Conservation (phyloP, 2,888 invertebrate species). For the Macaria notata region DNA sequence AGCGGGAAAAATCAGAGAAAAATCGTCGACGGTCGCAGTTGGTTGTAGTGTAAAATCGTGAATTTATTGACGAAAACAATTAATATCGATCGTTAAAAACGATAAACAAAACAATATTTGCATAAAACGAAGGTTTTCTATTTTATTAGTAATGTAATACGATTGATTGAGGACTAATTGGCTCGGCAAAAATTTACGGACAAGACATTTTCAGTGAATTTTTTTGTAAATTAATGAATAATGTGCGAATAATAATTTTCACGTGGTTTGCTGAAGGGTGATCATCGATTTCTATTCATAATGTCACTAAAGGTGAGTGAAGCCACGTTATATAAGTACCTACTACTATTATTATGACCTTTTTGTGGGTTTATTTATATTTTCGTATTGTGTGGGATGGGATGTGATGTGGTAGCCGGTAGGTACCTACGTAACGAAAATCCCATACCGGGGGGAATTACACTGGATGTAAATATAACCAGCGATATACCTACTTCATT, state of each 20-base stretch:
- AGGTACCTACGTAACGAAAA: no score
- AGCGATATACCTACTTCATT: no score
- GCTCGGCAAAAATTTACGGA: slow-evolving; percentile 1
- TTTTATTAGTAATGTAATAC: slow-evolving; percentile 2
- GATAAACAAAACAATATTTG: slow-evolving; percentile 10
- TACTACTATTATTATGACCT: slow-evolving; percentile 17
- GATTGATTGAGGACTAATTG: neutral
- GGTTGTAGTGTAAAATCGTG: slow-evolving; percentile 5
- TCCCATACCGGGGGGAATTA: no score
- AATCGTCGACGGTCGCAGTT: slow-evolving; percentile 15
- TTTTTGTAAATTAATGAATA: slow-evolving; percentile 45
- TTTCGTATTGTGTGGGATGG: slow-evolving; percentile 6
- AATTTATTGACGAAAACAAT: slow-evolving; percentile 12
- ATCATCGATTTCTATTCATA: slow-evolving; percentile 48
- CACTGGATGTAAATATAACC: no score
- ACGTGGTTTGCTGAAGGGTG: slow-evolving; percentile 40
- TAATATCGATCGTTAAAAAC: slow-evolving; percentile 23
- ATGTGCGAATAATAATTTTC: slow-evolving; percentile 55
- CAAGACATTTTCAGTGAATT: slow-evolving; percentile 33
- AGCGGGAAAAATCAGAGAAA: slow-evolving; percentile 29
- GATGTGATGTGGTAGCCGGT: slow-evolving; percentile 1
- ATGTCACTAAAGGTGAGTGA: slow-evolving; percentile 69
- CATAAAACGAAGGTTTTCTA: slow-evolving; percentile 5
- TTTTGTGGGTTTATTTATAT: slow-evolving; percentile 4
- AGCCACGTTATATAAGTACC: neutral